A percentile compares a stretch with the other conserved stretches of the same genome.
Conservation (phyloP, 2,797 vertebrate species). For the Acrossocheilus wenchowensis region DNA sequence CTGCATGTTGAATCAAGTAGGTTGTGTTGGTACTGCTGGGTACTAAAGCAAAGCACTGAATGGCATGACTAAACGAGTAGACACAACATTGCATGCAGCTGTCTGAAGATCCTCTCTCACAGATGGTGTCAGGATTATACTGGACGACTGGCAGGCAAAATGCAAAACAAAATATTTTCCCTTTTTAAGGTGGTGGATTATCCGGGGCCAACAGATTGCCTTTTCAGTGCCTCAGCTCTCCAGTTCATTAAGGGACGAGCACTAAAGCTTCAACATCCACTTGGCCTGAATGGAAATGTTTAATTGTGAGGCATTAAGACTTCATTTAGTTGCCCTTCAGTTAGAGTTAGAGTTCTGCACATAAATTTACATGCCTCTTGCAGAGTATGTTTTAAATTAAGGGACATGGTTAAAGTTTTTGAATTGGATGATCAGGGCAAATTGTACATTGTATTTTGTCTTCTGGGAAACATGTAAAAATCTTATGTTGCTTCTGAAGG, state of each 20-base stretch:
- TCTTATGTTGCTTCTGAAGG: not conserved
- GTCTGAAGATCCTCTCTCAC: conserved; percentile 42
- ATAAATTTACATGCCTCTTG: not conserved
- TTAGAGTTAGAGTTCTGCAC: not conserved
- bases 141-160: conserved; percentile 40
- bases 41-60: not conserved
- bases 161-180: conserved; percentile 53
- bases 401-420: not conserved
- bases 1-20: not conserved
- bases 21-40: not conserved
- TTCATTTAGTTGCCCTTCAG: not conserved
- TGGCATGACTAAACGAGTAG: conserved; percentile 4
- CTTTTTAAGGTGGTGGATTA: conserved; percentile 56
- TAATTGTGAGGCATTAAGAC: conserved; percentile 20
- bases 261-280: conserved; percentile 17
- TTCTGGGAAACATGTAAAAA: not conserved
- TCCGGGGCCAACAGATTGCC: conserved; percentile 48
- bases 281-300: conserved; percentile 17
- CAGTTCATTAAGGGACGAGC: conserved; percentile 45
- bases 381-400: not conserved
- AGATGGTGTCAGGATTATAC: conserved; percentile 60
- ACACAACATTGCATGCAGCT: conserved; percentile 40
- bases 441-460: not conserved
- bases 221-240: conserved; percentile 44
- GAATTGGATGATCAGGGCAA: not conserved